Evolutionary conservation across 2,888 invertebrate species (phyloP).

Genomic region (Lomographa bimaculata): DNA sequence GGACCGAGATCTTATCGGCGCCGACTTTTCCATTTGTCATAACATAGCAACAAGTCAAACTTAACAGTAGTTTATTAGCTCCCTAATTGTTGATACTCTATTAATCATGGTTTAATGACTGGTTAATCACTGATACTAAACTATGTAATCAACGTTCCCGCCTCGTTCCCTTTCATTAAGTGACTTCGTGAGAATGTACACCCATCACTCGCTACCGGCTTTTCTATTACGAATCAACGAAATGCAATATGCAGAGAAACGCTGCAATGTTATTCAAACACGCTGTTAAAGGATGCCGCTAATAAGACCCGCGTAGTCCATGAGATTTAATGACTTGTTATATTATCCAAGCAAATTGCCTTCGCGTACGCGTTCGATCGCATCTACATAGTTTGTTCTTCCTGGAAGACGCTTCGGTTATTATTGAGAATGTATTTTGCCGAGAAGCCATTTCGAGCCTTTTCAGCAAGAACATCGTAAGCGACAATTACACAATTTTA

Average conservation of each 20-base stretch:
- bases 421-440: slow-evolving; percentile 17
- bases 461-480: too few relatives aligned
- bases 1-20: slow-evolving; percentile 48
- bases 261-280: slow-evolving; percentile 38
- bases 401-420: slow-evolving; percentile 20
- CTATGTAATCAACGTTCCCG: slow-evolving; percentile 19
- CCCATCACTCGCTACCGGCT: slow-evolving; percentile 9
- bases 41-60: slow-evolving; percentile 36
- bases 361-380: slow-evolving; percentile 27
- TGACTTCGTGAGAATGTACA: slow-evolving; percentile 15
- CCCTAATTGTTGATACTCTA: slow-evolving; percentile 38
- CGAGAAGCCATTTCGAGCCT: slow-evolving; percentile 14
- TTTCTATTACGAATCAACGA: slow-evolving; percentile 26
- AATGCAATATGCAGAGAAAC: slow-evolving; percentile 29
- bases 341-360: slow-evolving; percentile 39
- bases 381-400: slow-evolving; percentile 20
- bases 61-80: slow-evolving; percentile 33
- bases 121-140: slow-evolving; percentile 30
- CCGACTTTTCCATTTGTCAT: slow-evolving; percentile 53
- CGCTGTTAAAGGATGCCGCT: slow-evolving; percentile 32
- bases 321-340: slow-evolving; percentile 34
- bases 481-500: too few relatives aligned
- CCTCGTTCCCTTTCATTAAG: slow-evolving; percentile 15
- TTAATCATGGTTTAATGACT: slow-evolving; percentile 42
- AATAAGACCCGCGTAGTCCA: slow-evolving; percentile 31